Evolutionary conservation across 2,888 invertebrate genomes (phyloP).

Genomic region (Drosophila multiciliata): DNA sequence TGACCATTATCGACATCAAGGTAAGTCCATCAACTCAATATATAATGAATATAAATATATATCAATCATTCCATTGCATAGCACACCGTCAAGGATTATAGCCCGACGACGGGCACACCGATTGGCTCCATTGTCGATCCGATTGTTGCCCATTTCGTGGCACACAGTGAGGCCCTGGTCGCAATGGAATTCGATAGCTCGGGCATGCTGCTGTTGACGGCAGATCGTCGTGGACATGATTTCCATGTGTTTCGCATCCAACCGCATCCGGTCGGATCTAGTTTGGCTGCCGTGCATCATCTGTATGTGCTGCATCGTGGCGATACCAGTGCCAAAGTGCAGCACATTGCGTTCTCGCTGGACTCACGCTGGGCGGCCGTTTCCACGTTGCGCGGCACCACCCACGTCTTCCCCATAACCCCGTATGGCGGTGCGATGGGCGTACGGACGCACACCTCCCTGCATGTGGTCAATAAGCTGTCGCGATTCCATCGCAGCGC

Average conservation of each 20-base stretch:
- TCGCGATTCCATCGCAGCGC: slow-evolving; percentile 98
- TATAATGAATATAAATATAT: not conserved
- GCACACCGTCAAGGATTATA: slow-evolving; percentile 83
- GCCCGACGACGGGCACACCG: slow-evolving; percentile 83
- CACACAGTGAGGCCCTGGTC: slow-evolving; percentile 95
- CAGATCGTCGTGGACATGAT: slow-evolving; percentile 96
- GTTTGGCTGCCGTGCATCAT: slow-evolving; percentile 96
- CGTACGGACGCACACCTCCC: slow-evolving; percentile 96
- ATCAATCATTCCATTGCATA: slow-evolving; percentile 35
- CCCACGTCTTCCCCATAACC: slow-evolving; percentile 98
- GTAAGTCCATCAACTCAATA: slow-evolving; percentile 80
- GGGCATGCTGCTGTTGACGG: slow-evolving; percentile 95
- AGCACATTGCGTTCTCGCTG: slow-evolving; percentile 95
- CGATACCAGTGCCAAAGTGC: slow-evolving; percentile 97
- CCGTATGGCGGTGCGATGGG: slow-evolving; percentile 97
- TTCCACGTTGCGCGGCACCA: slow-evolving; percentile 97
- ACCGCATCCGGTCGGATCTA: slow-evolving; percentile 95
- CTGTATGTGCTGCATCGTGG: slow-evolving; percentile 97
- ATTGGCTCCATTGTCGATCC: slow-evolving; percentile 86
- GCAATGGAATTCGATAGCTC: slow-evolving; percentile 96
- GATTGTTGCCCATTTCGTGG: slow-evolving; percentile 94
- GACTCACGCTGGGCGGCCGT: slow-evolving; percentile 99
- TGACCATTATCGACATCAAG: slow-evolving; percentile 94
- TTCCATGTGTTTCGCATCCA: slow-evolving; percentile 98
- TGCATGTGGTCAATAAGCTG: slow-evolving; percentile 96